Evolutionary conservation across 1,140 invertebrate species (phyloP), one percentile per base, ranked within the genome.

Genomic region (Cardiocondyla obscurior): DNA sequence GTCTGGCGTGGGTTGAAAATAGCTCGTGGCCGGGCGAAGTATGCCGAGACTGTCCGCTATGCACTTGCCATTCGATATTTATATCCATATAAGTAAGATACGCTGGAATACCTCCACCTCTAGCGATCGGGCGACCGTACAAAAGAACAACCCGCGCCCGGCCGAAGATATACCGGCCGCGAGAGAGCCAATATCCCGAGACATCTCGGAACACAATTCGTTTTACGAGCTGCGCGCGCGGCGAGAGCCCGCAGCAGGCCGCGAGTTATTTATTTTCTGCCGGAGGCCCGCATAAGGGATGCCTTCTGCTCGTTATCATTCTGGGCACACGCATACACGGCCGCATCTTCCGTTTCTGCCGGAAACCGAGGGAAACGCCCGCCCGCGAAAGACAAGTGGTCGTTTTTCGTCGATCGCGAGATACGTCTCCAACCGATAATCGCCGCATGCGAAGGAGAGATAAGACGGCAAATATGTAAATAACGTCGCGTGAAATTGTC

Each of bases 61-160:
- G 90, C 90, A 85, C 90, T 90, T 88, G 91, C 86, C 83, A 85
- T 87, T 89, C 82, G 91, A 91, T 92, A 91, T 92, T 92, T 92
- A 92, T 92, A 91, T 67, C 88, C 90, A 83, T 85, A 87, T 88
- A 84, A 81, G 79, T 79, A 60, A 62, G 77, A 82, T 85, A 84
- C 81, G 83, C 84, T 82, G 65, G 36, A 49, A 33, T n/a, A 58
- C 36, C 25, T 77, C 19, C 39, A 83, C 73, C 73, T 51, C 42
- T 22, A 44, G 70, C 33, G 19, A 58, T 76, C 39, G 53, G 28
- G 36, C 30, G 30, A 39, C 16, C 30, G 33, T 67, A 30, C 19
- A 69, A 82, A 62, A 64, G 57, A 25, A 83, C 49, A 33, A 76
- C 25, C n/a, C 16, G 28, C 39, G 28, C 39, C 36, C 6, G 28